Percentiles rank a stretch among this genome's conserved stretches.
phyloP scores from a whole-genome alignment of 2,888 invertebrate genomes.

The Helleia helle region DNA sequence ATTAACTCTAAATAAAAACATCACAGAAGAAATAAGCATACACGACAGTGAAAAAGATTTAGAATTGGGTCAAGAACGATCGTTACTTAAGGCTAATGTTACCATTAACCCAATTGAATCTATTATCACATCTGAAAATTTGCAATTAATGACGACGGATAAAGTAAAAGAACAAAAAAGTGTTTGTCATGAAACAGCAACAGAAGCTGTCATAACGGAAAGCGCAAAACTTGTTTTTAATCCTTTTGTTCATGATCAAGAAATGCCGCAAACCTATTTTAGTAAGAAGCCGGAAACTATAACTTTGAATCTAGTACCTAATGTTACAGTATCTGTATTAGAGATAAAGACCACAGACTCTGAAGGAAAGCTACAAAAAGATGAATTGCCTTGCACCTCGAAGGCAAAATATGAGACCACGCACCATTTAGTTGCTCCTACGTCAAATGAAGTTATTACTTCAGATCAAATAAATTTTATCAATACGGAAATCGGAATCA shows the following conservation, averaged over 20 bases:
- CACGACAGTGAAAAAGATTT: constrained; percentile 80
- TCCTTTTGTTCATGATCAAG: constrained; percentile 78
- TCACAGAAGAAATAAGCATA: constrained; percentile 70
- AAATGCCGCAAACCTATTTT: constrained; percentile 47
- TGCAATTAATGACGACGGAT: constrained; percentile 49
- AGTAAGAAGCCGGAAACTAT: constrained; percentile 42
- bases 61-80: constrained; percentile 59
- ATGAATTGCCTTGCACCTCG: constrained; percentile 31
- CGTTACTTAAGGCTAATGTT: constrained; percentile 69
- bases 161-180: constrained; percentile 72
- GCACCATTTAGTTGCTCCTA: constrained; percentile 52
- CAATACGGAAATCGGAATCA: constrained; percentile 22
- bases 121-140: constrained; percentile 72
- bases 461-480: constrained; percentile 49
- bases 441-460: constrained; percentile 58
- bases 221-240: constrained; percentile 78
- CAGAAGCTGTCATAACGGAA: constrained; percentile 69
- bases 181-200: constrained; percentile 44
- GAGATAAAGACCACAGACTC: constrained; percentile 78
- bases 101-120: constrained; percentile 75
- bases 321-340: constrained; percentile 75
- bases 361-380: constrained; percentile 70
- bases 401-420: constrained; percentile 36
- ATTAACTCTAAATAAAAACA: constrained; percentile 73
- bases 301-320: constrained; percentile 67